These are phyloP conservation scores for Borostomias antarcticus DNA, from an alignment of 2,797 vertebrate species.

Conservation along the genomic window DNA sequence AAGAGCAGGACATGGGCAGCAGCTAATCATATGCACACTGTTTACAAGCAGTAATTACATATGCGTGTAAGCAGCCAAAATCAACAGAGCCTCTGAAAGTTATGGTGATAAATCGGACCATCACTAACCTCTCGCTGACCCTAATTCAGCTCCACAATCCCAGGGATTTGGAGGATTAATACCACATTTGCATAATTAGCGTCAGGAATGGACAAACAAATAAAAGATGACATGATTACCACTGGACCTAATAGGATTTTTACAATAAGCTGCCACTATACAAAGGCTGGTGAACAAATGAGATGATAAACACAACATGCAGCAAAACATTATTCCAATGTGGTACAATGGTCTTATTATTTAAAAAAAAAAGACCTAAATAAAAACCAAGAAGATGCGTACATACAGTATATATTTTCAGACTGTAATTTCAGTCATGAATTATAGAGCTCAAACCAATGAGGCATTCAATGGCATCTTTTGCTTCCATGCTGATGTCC, in stretches of 20 bases:
- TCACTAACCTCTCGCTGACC: constrained; percentile 76
- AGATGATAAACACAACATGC: constrained; percentile 30
- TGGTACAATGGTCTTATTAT: constrained; percentile 20
- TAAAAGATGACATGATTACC: constrained; percentile 51
- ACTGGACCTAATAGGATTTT: constrained; percentile 55
- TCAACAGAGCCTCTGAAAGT: constrained; percentile 43
- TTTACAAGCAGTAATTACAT: constrained; percentile 54
- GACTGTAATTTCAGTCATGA: too few species aligned
- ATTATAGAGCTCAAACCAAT: too few species aligned
- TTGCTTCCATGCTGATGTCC: too few species aligned
- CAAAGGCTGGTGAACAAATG: constrained; percentile 34
- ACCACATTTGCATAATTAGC: constrained; percentile 77
- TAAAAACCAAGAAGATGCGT: too few species aligned
- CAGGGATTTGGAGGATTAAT: constrained; percentile 73
- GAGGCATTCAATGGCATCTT: not conserved
- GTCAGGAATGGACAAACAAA: constrained; percentile 66
- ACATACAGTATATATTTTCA: too few species aligned
- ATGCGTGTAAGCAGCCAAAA: constrained; percentile 29
- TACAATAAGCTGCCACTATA: constrained; percentile 48
- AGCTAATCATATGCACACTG: constrained; percentile 8
- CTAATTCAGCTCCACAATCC: constrained; percentile 68
- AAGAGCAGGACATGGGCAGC: constrained; percentile 14
- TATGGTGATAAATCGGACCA: constrained; percentile 63
- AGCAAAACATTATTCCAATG: constrained; percentile 28
- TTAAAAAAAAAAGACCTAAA: too few species aligned